Percentiles rank a stretch among this genome's conserved stretches.
These are phyloP conservation scores for Genyomyrus donnyi DNA, from an alignment of 2,113 vertebrate species.

Conservation along the genomic window DNA sequence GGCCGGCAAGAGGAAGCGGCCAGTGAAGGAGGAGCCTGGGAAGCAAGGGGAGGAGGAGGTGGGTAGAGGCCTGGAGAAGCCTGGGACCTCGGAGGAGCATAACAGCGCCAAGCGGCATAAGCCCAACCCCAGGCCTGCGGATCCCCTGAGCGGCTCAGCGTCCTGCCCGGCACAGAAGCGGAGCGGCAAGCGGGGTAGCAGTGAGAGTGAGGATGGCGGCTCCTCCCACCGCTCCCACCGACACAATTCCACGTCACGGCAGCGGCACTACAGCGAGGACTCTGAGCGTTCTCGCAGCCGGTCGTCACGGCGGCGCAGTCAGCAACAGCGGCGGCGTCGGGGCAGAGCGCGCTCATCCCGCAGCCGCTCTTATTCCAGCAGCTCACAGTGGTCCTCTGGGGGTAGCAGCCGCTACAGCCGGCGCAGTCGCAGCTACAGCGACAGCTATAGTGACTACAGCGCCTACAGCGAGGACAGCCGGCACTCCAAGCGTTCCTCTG, in stretches of 20 bases:
- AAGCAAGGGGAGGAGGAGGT: conserved; percentile 48
- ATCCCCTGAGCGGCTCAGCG: conserved; percentile 52
- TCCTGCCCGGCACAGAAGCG: conserved; percentile 54
- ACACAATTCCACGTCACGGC: conserved; percentile 67
- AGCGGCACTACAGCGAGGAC: conserved; percentile 78
- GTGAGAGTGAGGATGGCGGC: conserved; percentile 81
- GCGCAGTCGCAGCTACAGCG: conserved; percentile 83
- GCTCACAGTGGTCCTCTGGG: conserved; percentile 80
- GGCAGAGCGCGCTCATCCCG: conserved; percentile 56
- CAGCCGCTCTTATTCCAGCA: conserved; percentile 80
- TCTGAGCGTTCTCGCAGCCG: conserved; percentile 76
- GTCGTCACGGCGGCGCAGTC: conserved; percentile 58
- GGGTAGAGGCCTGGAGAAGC: conserved; percentile 42
- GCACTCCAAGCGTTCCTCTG: conserved; percentile 77
- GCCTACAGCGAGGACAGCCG: conserved; percentile 74
- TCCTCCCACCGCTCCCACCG: conserved; percentile 63
- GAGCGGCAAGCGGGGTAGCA: conserved; percentile 61
- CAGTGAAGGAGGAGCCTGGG: conserved; percentile 63
- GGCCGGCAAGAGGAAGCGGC: conserved; percentile 65
- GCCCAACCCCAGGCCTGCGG: conserved; percentile 38
- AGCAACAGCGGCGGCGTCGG: conserved; percentile 49
- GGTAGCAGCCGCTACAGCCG: conserved; percentile 76
- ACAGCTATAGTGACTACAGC: conserved; percentile 92
- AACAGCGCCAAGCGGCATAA: conserved; percentile 60
- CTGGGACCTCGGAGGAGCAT: conserved; percentile 67